phyloP scores from a whole-genome alignment of 30 jellyfish, hydroid and myxozoan genomes.

The Pseudorhiza aurosa region DNA sequence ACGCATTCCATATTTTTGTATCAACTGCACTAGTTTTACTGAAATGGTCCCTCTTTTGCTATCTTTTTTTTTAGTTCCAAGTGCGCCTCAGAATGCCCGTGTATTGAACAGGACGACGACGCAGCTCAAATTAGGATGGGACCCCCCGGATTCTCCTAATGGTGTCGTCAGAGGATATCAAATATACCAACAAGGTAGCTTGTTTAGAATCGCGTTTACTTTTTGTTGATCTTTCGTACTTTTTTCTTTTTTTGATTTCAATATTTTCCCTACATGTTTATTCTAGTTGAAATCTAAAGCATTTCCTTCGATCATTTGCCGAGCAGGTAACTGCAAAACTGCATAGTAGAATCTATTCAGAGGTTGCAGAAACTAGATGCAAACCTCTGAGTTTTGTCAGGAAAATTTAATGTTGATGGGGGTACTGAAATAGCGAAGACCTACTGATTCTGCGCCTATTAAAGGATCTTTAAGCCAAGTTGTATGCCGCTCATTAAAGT shows the following conservation, averaged over 20 bases:
- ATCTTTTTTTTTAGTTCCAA: conserved; percentile 73
- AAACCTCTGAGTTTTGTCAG: too few species aligned
- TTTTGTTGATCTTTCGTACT: too few species aligned
- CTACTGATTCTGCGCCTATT: too few species aligned
- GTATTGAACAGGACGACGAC: conserved; percentile 74
- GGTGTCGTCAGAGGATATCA: conserved; percentile 87
- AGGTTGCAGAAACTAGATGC: too few species aligned
- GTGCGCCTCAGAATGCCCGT: conserved; percentile 84
- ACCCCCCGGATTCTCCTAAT: conserved; percentile 81
- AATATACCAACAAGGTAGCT: conserved; percentile 64
- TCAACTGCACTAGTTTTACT: not conserved
- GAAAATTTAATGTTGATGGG: too few species aligned
- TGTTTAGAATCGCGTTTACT: too few species aligned
- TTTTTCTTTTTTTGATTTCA: not conserved
- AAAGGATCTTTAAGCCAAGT: too few species aligned
- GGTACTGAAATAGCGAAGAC: too few species aligned
- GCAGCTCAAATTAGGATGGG: conserved; percentile 82
- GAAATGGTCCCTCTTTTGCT: not conserved
- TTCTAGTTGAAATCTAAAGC: not conserved
- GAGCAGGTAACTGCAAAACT: too few species aligned
- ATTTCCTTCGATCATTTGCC: too few species aligned
- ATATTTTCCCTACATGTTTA: not conserved
- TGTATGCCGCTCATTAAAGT: too few species aligned
- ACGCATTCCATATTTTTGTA: not conserved
- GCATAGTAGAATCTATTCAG: too few species aligned